phyloP scores from a whole-genome alignment of 2,888 invertebrate genomes.

The Trissonchulus latispiculum region DNA sequence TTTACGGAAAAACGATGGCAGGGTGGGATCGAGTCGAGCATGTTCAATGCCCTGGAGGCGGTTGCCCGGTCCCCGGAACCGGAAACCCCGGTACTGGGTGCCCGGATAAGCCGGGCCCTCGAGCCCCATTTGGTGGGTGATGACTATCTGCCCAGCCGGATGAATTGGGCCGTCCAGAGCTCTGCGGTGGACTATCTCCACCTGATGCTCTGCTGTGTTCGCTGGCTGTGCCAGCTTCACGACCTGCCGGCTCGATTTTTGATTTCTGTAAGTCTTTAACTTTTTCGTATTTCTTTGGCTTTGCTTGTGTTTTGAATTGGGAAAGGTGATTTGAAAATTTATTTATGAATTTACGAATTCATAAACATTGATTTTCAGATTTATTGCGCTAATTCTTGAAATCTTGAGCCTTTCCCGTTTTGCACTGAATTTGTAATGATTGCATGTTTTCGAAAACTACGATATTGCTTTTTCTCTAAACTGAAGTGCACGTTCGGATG shows the following conservation, averaged over 20 bases:
- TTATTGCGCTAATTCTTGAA: no score
- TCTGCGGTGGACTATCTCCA: conserved; percentile 97
- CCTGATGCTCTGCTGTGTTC: conserved; percentile 83
- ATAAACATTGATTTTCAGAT: no score
- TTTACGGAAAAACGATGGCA: no score
- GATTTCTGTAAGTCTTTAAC: conserved; percentile 68
- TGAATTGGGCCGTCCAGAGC: conserved; percentile 71
- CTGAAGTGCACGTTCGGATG: no score
- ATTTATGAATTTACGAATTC: no score
- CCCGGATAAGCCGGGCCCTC: conserved; percentile 60
- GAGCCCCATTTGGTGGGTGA: background rate
- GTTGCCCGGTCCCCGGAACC: conserved; percentile 64
- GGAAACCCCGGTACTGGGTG: conserved; percentile 64
- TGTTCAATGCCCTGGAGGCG: conserved; percentile 91
- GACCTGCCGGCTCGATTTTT: conserved; percentile 65
- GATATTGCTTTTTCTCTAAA: no score
- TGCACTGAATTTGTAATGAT: no score
- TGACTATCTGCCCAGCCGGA: conserved; percentile 70
- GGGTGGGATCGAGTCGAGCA: conserved; percentile 70
- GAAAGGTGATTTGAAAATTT: no score
- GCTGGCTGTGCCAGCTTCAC: conserved; percentile 64
- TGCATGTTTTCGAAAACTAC: no score
- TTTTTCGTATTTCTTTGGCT: no score
- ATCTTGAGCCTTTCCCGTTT: no score
- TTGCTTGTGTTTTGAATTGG: no score